Evolutionary conservation across 2,888 invertebrate genomes (phyloP).

Genomic region (Ferdinandea cuprea): DNA sequence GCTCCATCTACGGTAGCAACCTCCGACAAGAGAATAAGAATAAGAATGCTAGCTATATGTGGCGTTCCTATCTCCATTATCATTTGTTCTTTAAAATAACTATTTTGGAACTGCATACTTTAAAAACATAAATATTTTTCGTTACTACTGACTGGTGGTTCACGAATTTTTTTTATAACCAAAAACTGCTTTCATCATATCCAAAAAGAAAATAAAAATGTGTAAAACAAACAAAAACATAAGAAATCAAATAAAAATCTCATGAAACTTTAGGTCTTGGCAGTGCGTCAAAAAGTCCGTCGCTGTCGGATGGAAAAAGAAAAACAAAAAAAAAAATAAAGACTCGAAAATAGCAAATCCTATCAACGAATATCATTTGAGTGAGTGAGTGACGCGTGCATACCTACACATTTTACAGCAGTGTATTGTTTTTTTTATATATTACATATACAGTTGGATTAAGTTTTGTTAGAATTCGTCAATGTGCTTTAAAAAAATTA

Average conservation of each 20-base stretch:
- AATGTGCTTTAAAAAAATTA: not conserved
- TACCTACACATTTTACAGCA: not conserved
- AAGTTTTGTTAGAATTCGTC: constrained; percentile 22
- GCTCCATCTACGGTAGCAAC: too few relatives aligned
- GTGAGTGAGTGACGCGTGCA: constrained; percentile 20
- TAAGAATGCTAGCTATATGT: too few relatives aligned
- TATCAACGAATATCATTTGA: constrained; percentile 14
- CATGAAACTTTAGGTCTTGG: constrained; percentile 33
- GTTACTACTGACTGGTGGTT: too few relatives aligned
- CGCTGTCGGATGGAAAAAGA: not conserved
- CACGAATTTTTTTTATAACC: too few relatives aligned
- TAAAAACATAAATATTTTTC: too few relatives aligned
- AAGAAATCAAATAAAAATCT: constrained; percentile 33
- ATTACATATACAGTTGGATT: too few relatives aligned
- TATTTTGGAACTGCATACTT: too few relatives aligned
- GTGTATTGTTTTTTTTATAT: constrained; percentile 10
- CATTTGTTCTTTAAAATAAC: too few relatives aligned
- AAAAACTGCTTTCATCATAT: not conserved
- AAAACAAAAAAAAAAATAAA: constrained; percentile 1
- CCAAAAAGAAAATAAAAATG: not conserved
- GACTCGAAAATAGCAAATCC: constrained; percentile 22
- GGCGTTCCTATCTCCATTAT: too few relatives aligned
- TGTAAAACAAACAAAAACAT: constrained; percentile 2
- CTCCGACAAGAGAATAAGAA: too few relatives aligned
- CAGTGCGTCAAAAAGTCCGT: constrained; percentile 32